A percentile compares a stretch with the other conserved stretches of the same genome.
Conservation (phyloP, 2,113 vertebrate genomes). For the Coptodon rendalli region DNA sequence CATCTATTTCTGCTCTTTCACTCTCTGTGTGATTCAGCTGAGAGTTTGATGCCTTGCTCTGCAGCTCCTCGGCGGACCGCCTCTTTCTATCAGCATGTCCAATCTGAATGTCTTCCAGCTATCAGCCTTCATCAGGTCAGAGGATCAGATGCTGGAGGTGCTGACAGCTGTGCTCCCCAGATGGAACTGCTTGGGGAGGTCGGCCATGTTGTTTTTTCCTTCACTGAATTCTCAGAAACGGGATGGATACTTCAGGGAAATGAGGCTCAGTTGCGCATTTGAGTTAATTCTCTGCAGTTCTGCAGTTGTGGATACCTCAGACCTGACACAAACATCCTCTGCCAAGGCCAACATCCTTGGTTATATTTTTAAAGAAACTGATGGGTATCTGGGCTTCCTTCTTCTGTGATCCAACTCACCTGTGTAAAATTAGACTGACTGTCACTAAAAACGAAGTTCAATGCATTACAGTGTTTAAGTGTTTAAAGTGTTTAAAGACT, state of each 20-base stretch:
- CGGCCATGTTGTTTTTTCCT: background rate
- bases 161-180: background rate
- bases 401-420: background rate
- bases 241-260: background rate
- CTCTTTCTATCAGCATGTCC: background rate
- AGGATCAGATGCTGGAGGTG: background rate
- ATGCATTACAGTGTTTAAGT: background rate
- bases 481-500: no score
- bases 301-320: background rate
- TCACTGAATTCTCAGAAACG: background rate
- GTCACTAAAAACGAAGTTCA: background rate
- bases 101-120: background rate
- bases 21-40: background rate
- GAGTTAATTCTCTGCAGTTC: background rate
- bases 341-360: background rate
- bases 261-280: background rate
- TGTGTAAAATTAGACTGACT: background rate
- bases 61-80: background rate
- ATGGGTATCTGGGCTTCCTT: background rate
- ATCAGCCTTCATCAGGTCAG: background rate
- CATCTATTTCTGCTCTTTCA: background rate
- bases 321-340: background rate
- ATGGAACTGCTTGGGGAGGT: background rate
- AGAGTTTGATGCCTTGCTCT: background rate
- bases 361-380: background rate